Evolutionary conservation across 2,113 vertebrate genomes (phyloP), one percentile per base, ranked within the genome.

Genomic region (Apteryx owenii): DNA sequence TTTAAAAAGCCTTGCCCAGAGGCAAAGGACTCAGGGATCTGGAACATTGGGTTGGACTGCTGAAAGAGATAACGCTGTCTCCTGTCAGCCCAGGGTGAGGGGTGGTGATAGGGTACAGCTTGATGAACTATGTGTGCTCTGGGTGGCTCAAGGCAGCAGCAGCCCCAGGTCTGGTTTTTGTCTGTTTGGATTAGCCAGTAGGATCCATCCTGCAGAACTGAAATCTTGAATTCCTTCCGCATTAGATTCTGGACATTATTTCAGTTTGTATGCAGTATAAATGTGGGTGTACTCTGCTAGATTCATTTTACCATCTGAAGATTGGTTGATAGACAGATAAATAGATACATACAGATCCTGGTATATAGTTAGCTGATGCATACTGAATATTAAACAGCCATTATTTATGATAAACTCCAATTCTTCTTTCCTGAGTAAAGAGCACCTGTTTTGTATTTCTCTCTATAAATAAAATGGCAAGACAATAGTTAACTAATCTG

Each of bases 131-230:
- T 26, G 22, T n/a, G 9, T 54, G 48, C 22, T 25, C 44, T 28
- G n/a, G 14, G 61, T 91, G 54, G 9, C 42, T n/a, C 0, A 2
- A 51, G 16, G 33, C 23, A 90, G 25, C 16, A 80, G 61, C 23
- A 51, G 7, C 5, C 28, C 46, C 31, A 80, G 60, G 11, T 38
- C 73, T 87, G 25, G 9, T 58, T 56, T 60, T 8, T 20, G 65
- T 69, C 12, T 28, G 9, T 19, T 20, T 0, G 2, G 48, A 50
- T 50, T 40, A 60, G 6, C 23, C 42, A 76, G 9, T 17, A 72
- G 51, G 53, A 69, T 48, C 28, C 3, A 3, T n/a, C 18, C 54
- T 5, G 3, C 11, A 0, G 1, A 76, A 36, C 3, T 2, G 3
- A 84, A 81, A 85, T 44, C 28, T 19, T 22, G 19, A 81, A 82